Conservation (phyloP, 2,113 vertebrate genomes). For the Lathamus discolor region DNA sequence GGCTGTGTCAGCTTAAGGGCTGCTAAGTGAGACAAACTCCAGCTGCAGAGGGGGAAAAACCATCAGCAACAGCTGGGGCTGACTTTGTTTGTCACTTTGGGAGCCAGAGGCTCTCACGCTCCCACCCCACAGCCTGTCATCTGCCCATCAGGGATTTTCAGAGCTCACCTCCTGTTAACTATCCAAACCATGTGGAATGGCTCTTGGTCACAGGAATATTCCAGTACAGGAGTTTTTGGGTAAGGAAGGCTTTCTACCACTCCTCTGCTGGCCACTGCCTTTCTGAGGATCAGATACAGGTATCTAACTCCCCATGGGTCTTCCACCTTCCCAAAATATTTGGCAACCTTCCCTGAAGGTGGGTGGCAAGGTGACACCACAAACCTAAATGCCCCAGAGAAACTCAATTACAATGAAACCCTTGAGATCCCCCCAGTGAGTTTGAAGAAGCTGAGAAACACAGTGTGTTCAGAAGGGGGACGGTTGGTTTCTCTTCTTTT, state of each 20-base stretch:
- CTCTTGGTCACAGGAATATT: background rate
- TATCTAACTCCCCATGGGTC: background rate
- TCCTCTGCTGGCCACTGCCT: background rate
- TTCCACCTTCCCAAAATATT: background rate
- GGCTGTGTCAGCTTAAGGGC: background rate
- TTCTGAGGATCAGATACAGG: background rate
- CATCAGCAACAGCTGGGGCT: background rate
- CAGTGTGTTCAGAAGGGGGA: fast-evolving
- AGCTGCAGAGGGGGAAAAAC: background rate
- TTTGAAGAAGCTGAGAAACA: background rate
- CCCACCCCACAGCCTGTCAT: background rate
- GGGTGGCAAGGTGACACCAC: too few relatives aligned
- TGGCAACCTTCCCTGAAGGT: background rate
- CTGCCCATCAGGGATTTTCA: background rate
- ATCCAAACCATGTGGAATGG: background rate
- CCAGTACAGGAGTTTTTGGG: background rate
- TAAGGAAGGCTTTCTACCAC: background rate
- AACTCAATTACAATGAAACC: fast-evolving
- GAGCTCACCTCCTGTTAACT: background rate
- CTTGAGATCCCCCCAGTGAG: fast-evolving
- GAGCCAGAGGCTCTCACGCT: background rate
- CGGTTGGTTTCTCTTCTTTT: background rate
- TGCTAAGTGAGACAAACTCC: background rate
- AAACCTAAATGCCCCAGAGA: background rate
- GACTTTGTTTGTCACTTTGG: background rate